Base-by-base conservation (phyloP, 2,888 invertebrate genomes). In the Tinea semifulvella region DNA sequence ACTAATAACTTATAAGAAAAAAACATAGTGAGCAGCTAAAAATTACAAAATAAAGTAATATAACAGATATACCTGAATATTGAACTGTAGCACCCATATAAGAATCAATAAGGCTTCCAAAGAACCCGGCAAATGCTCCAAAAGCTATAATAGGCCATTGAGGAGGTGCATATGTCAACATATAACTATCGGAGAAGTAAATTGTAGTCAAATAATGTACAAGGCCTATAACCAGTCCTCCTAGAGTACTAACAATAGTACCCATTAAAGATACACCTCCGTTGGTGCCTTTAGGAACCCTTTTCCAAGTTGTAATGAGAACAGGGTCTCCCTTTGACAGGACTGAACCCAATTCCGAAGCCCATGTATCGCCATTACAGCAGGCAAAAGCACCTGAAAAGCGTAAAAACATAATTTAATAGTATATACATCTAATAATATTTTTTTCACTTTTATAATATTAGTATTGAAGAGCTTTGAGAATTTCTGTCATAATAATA, bases 301-400 rank as follows among this genome's bases (percentile, higher is more conserved):
- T 84, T 52, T 85, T 82, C 51, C 88, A 82, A 13, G 85, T 85
- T 7, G 93, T 93, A 20, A 95, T 87, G 3, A 95, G 83, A 51
- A 87, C 77, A 3, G 94, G 94, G 49, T 90, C 84, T 0, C 83
- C 69, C 18, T 67, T 72, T 4, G 88, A 85, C 14, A 92, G 62
- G 0, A 92, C 94, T 22, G 89, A 84, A 1, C 94, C 95, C 13
- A 96, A 65, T 72, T 96, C 96, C 26, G 94, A 94, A 40, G 95
- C 92, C 90, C 93, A 93, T 0, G 95, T 96, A 60, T 96, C 96
- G 0, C 94, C 95, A 63, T 90, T 91, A 53, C 89, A 88, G 58
- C 92, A 91, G 10, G 92, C 87, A 56, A 93, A 83, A 0, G 91
- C 84, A 54, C 88, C 89, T 89, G 63, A 28, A 40, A 40, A 10